Conservation (phyloP, 1,140 invertebrate genomes). For the Lethocerus indicus region DNA sequence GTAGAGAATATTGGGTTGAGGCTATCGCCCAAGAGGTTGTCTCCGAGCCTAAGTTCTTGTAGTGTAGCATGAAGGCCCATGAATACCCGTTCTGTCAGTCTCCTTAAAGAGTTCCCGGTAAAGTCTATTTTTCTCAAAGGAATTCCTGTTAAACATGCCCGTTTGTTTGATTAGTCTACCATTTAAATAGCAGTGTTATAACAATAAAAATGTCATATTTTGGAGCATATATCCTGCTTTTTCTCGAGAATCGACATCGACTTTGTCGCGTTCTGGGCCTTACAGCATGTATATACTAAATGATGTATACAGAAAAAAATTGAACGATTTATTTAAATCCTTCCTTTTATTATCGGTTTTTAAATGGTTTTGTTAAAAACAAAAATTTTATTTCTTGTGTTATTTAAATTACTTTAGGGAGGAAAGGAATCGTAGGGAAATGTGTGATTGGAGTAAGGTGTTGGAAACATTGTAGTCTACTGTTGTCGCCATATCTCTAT, state of each 20-base stretch:
- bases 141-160: too few species aligned
- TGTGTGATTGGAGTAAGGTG: too few species aligned
- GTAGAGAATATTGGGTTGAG: conserved; percentile 79
- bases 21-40: conserved; percentile 74
- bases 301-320: neutral
- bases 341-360: too few species aligned
- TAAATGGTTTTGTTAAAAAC: too few species aligned
- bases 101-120: conserved; percentile 60
- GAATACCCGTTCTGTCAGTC: conserved; percentile 58
- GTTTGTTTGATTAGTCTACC: too few species aligned
- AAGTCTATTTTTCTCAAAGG: conserved; percentile 59
- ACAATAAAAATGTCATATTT: conserved; percentile 5
- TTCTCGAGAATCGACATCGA: neutral
- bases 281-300: neutral
- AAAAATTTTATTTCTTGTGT: too few species aligned
- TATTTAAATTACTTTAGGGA: too few species aligned
- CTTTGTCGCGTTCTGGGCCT: neutral
- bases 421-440: too few species aligned
- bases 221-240: neutral
- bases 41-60: conserved; percentile 48
- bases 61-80: conserved; percentile 43
- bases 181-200: too few species aligned
- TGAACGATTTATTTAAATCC: too few species aligned
- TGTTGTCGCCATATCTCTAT: too few species aligned
- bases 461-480: too few species aligned